Evolutionary conservation across 2,888 invertebrate genomes (phyloP).

Genomic region (Celastrina argiolus): DNA sequence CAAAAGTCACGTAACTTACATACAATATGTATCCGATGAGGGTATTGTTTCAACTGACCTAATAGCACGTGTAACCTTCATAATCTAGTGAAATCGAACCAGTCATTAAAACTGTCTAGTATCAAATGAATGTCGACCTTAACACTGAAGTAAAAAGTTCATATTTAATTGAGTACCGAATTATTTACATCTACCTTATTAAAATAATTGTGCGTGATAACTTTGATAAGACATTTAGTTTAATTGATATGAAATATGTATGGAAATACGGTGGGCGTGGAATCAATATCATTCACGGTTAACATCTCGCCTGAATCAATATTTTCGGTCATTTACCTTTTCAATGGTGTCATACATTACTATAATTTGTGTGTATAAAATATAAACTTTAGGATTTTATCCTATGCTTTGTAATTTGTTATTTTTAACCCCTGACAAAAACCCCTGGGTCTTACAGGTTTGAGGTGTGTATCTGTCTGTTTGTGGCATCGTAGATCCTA

Average conservation of each 20-base stretch:
- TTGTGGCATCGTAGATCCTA: too few species aligned
- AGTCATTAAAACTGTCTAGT: not conserved
- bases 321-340: not conserved
- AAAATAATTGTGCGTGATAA: conserved; percentile 11
- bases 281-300: conserved; percentile 2
- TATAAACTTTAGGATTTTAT: too few species aligned
- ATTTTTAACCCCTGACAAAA: too few species aligned
- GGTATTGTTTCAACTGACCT: not conserved
- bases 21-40: not conserved
- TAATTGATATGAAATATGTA: not conserved
- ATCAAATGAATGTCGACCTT: not conserved
- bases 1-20: not conserved
- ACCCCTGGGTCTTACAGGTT: too few species aligned
- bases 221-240: conserved; percentile 5
- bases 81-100: not conserved
- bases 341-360: not conserved
- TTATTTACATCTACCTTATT: conserved; percentile 6
- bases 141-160: not conserved
- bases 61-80: not conserved
- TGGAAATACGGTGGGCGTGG: not conserved
- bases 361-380: too few species aligned
- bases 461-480: too few species aligned
- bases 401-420: too few species aligned
- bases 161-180: not conserved
- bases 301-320: not conserved